A percentile compares a stretch with the other conserved stretches of the same genome.
These are phyloP conservation scores for Lagorchestes hirsutus DNA, from an alignment of 2,797 vertebrate genomes.

Conservation along the genomic window DNA sequence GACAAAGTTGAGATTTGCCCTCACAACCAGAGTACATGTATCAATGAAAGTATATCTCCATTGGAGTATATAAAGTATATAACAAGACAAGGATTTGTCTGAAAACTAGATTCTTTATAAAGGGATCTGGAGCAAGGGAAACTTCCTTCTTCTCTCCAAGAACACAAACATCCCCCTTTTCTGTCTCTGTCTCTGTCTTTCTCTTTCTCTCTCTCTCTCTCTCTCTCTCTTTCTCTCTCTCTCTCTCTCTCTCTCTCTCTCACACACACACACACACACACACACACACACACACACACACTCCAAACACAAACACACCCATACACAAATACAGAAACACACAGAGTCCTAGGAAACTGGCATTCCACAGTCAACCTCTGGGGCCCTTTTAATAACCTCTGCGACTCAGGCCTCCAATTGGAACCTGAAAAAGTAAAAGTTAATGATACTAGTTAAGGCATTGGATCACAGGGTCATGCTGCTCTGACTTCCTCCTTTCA, in stretches of 20 bases:
- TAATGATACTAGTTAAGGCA: slow-evolving; percentile 62
- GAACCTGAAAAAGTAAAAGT: slow-evolving; percentile 52
- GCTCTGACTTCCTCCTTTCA: slow-evolving; percentile 61
- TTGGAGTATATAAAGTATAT: background rate
- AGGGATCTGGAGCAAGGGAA: background rate
- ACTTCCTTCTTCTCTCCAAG: background rate
- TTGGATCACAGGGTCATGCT: slow-evolving; percentile 68
- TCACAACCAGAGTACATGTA: background rate
- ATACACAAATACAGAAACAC: background rate
- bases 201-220: no score
- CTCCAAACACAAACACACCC: background rate
- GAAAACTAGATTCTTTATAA: slow-evolving; percentile 11
- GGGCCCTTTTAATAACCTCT: background rate
- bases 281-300: background rate
- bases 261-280: background rate
- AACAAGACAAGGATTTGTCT: background rate
- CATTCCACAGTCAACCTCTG: rapidly evolving
- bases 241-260: background rate
- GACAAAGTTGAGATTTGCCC: background rate
- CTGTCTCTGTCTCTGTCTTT: background rate
- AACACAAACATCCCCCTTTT: background rate
- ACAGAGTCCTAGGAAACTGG: background rate
- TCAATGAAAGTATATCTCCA: background rate
- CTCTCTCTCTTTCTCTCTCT: background rate
- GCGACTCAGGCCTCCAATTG: slow-evolving; percentile 28